These are phyloP conservation scores for Epistrophe eligans DNA, from an alignment of 2,888 invertebrate genomes.

Conservation along the genomic window DNA sequence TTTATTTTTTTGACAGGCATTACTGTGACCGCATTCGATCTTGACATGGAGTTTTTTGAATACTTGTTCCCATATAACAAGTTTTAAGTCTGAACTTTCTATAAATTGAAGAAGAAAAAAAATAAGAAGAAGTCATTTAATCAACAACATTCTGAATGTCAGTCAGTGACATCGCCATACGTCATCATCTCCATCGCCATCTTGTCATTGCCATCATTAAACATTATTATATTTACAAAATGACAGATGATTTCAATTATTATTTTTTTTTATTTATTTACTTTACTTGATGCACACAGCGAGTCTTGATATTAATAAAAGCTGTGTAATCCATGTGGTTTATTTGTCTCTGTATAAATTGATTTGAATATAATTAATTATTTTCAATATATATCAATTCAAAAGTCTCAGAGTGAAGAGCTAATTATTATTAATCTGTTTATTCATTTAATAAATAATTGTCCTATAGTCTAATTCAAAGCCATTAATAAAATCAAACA, in stretches of 20 bases:
- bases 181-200: constrained; percentile 16
- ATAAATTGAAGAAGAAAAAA: not conserved
- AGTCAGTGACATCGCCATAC: not conserved
- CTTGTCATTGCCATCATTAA: constrained; percentile 24
- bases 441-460: constrained; percentile 4
- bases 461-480: constrained; percentile 6
- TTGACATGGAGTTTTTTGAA: constrained; percentile 11
- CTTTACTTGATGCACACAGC: not conserved
- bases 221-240: constrained; percentile 27
- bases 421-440: constrained; percentile 25
- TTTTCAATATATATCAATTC: constrained; percentile 13
- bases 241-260: constrained; percentile 47
- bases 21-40: constrained; percentile 29
- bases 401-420: not conserved
- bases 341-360: not conserved
- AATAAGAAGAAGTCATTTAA: constrained; percentile 17
- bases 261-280: not conserved
- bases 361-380: constrained; percentile 23
- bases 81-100: constrained; percentile 16
- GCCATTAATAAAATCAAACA: constrained; percentile 20
- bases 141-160: constrained; percentile 21
- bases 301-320: not conserved
- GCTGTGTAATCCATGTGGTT: constrained; percentile 25
- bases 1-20: constrained; percentile 35
- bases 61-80: constrained; percentile 12